Evolutionary conservation across 2,113 vertebrate genomes (phyloP).

Genomic region (Colistium nudipinnis): DNA sequence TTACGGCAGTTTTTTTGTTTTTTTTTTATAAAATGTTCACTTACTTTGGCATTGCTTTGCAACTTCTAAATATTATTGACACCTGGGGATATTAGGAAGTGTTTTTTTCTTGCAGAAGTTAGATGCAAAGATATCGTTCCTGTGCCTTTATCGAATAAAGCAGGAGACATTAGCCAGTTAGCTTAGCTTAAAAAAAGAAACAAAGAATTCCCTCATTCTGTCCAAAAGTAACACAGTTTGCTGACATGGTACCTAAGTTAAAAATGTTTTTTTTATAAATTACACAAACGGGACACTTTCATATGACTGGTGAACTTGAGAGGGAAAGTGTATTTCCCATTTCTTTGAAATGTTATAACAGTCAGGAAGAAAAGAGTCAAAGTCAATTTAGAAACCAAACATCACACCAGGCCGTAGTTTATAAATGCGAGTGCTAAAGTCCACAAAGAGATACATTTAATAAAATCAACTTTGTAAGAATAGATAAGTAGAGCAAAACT

Average conservation of each 20-base stretch:
- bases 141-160: not conserved
- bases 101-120: not conserved
- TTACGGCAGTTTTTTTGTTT: constrained; percentile 19
- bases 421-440: not conserved
- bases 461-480: constrained; percentile 2
- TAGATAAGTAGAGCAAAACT: constrained; percentile 5
- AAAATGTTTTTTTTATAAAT: no score
- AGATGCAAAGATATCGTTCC: not conserved
- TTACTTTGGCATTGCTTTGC: constrained; percentile 30
- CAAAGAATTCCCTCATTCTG: not conserved
- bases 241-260: no score
- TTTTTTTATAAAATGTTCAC: constrained; percentile 26
- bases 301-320: no score
- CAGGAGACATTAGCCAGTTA: not conserved
- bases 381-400: constrained; percentile 8
- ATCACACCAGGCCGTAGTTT: no score
- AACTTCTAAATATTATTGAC: constrained; percentile 24
- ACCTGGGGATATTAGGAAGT: not conserved
- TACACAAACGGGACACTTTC: no score
- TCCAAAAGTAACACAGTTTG: not conserved
- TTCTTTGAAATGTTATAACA: not conserved
- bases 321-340: no score
- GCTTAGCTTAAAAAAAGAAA: not conserved
- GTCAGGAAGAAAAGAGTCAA: not conserved
- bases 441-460: not conserved